Conservation (phyloP, 2,888 invertebrate genomes). For the Furcula furcula region DNA sequence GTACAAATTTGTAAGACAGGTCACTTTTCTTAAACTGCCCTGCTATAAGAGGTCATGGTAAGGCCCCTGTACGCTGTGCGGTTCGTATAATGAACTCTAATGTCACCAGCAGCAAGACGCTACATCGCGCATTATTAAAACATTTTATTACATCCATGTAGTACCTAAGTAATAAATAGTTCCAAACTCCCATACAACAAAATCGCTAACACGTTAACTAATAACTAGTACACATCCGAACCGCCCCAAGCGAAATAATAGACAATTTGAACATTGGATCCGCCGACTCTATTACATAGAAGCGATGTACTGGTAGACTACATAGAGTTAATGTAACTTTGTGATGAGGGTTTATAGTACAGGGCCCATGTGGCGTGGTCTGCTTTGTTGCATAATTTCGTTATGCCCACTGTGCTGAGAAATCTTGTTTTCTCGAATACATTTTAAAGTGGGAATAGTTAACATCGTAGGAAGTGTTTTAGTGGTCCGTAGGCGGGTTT, state of each 20-base stretch:
- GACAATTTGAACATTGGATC: constrained; percentile 50
- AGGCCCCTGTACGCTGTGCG: no score
- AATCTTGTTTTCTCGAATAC: constrained; percentile 48
- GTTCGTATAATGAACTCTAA: no score
- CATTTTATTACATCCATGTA: no score
- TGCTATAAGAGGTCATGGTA: no score
- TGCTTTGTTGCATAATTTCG: constrained; percentile 63
- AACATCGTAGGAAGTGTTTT: constrained; percentile 19
- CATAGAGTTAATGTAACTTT: constrained; percentile 66
- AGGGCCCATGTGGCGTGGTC: constrained; percentile 39
- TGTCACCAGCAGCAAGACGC: no score
- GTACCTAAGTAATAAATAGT: no score
- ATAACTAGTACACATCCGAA: constrained; percentile 18
- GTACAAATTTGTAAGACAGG: no score
- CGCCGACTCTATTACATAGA: constrained; percentile 36
- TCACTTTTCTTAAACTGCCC: no score
- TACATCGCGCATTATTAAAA: no score
- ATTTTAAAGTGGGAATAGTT: constrained; percentile 37
- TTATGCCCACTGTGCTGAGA: constrained; percentile 58
- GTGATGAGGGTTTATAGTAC: constrained; percentile 61
- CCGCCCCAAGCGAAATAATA: constrained; percentile 51
- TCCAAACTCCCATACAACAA: no score
- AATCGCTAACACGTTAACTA: constrained; percentile 7
- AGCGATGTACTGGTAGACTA: constrained; percentile 33
- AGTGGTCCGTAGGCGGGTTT: constrained; percentile 9